Evolutionary conservation across 2,113 vertebrate species (phyloP).

Genomic region (Spermophilus dauricus): DNA sequence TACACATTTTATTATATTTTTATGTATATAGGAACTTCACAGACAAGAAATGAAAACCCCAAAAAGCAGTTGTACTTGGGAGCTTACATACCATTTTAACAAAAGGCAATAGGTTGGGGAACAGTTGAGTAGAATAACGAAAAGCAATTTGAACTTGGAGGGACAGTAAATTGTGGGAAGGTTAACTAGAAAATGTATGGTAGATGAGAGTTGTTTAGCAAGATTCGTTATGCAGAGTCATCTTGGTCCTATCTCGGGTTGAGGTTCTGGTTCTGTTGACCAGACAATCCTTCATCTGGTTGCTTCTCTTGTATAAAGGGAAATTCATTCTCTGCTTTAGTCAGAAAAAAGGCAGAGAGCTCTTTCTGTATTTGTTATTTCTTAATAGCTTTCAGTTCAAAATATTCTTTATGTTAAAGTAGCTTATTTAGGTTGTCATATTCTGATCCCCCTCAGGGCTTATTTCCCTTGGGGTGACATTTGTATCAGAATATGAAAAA

Average conservation of each 20-base stretch:
- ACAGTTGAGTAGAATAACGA: not conserved
- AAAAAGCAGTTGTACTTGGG: not conserved
- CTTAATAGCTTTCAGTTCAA: not conserved
- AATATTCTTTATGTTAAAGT: not conserved
- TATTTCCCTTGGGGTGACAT: not conserved
- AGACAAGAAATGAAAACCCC: slow-evolving; percentile 7
- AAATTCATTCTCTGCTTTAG: not conserved
- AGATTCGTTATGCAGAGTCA: not conserved
- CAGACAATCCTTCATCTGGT: not conserved
- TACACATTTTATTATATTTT: not conserved
- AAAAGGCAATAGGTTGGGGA: not conserved
- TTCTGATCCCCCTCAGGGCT: not conserved
- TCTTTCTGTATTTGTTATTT: not conserved
- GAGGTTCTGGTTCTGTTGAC: not conserved
- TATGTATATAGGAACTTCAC: not conserved
- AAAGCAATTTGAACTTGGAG: not conserved
- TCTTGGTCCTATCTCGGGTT: not conserved
- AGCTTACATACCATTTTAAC: not conserved
- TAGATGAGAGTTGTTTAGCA: not conserved
- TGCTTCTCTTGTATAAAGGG: not conserved
- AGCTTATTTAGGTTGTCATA: not conserved
- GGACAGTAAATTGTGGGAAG: not conserved
- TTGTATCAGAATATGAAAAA: slow-evolving; percentile 1
- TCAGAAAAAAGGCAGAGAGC: not conserved
- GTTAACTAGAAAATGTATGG: not conserved